These are phyloP conservation scores for Dendrolimus houi DNA, from an alignment of 2,888 invertebrate genomes.

Conservation along the genomic window DNA sequence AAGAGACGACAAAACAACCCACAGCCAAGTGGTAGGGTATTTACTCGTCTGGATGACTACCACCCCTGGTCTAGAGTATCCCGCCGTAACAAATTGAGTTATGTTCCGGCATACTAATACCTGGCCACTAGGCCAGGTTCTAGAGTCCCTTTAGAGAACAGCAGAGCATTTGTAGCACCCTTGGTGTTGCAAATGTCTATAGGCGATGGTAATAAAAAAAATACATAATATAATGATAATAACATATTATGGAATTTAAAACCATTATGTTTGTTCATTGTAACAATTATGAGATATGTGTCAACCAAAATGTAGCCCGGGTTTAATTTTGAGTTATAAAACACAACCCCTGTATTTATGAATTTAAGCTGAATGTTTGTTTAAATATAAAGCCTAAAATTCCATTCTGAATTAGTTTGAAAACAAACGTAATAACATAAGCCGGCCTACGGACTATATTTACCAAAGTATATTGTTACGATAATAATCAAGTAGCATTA, in stretches of 20 bases:
- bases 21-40: no score
- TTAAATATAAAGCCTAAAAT: not conserved
- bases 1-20: no score
- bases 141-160: no score
- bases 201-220: no score
- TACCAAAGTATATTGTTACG: not conserved
- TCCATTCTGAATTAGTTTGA: not conserved
- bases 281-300: not conserved
- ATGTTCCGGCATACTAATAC: no score
- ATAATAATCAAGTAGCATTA: not conserved
- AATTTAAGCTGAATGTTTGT: not conserved
- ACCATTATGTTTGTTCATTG: not conserved
- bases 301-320: not conserved
- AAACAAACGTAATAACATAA: not conserved
- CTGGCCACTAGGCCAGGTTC: no score
- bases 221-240: no score
- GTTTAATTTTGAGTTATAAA: not conserved
- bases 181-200: no score
- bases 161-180: no score
- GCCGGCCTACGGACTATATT: not conserved
- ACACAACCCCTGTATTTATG: not conserved
- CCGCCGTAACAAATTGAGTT: no score
- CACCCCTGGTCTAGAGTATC: no score
- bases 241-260: not conserved
- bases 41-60: no score